A percentile compares a stretch with the other conserved stretches of the same genome.
Evolutionary conservation across 2,113 vertebrate genomes (phyloP).

Genomic region (Larimichthys crocea): DNA sequence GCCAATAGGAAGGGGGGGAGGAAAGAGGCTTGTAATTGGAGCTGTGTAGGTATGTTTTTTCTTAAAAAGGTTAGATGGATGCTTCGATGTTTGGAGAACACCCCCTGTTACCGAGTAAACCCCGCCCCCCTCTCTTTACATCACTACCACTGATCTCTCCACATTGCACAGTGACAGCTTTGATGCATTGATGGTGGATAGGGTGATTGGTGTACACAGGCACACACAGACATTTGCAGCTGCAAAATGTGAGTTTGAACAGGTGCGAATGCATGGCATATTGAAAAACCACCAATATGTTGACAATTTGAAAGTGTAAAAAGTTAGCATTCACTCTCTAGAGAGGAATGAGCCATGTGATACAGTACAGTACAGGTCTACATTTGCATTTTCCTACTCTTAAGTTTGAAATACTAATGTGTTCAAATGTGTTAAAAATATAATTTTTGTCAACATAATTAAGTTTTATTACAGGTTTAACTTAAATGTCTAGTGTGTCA

Average conservation of each 20-base stretch:
- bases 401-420: too few species aligned
- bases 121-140: constrained; percentile 27
- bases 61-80: constrained; percentile 68
- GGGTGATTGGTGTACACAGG: constrained; percentile 2
- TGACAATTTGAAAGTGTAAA: background rate
- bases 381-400: background rate
- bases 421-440: background rate
- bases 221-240: constrained; percentile 10
- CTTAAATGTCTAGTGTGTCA: background rate
- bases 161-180: constrained; percentile 42
- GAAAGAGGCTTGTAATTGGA: constrained; percentile 54
- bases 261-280: constrained; percentile 2
- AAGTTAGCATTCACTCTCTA: background rate
- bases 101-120: constrained; percentile 16
- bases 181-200: constrained; percentile 39
- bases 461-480: background rate
- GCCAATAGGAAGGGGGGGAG: constrained; percentile 33
- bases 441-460: background rate
- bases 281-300: background rate
- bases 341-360: background rate
- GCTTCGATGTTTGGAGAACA: constrained; percentile 9
- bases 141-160: constrained; percentile 9
- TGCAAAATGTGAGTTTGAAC: constrained; percentile 14
- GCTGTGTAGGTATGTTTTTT: constrained; percentile 52
- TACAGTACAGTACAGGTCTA: background rate